Base-by-base conservation (phyloP, 2,797 vertebrate species). In the Xenops minutus region DNA sequence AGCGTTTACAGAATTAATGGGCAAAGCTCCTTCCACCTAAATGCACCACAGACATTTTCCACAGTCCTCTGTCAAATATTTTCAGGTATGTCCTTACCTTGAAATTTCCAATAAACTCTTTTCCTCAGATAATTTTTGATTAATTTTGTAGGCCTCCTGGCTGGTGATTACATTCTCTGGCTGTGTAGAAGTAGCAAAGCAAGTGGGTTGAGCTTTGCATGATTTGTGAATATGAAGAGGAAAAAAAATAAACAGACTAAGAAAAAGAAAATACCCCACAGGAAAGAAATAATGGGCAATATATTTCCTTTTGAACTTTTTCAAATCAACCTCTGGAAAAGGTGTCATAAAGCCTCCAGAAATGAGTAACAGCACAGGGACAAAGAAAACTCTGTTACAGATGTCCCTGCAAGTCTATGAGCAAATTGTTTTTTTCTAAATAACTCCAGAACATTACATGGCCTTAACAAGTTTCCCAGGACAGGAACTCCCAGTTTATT, bases 401-500 rank as follows among this genome's bases (percentile, higher is more conserved):
- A 98, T 98, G 98, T 99, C 98, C 98, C 98, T 98, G 97, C 98
- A 98, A 98, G 97, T 98, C 98, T 98, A 98, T 97, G 98, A 99
- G 96, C 94, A 97, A 97, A 97, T 98, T 98, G 98, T 98, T 98
- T 98, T 98, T 98, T 98, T 98, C 97, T 97, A 99, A 99, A 99
- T 99, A 99, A 99, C 98, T 98, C 96, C 96, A 97, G 97, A 98
- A 98, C 97, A 98, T 98, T 98, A 98, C 98, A 98, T 97, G 97
- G 97, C 97, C 92, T 98, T 98, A 98, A 98, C 98, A 98, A 98
- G 98, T 99, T 99, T 99, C 99, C 99, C 99, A 99, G 99, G 99
- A 98, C 98, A 98, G 98, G 98, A 99, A 98, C 98, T 98, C 96
- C 97, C 97, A 98, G 98, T 99, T 99, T 99, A 99, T 98, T 98